phyloP scores from a whole-genome alignment of 2,113 vertebrate species.

The Cricetomys ansorgei region DNA sequence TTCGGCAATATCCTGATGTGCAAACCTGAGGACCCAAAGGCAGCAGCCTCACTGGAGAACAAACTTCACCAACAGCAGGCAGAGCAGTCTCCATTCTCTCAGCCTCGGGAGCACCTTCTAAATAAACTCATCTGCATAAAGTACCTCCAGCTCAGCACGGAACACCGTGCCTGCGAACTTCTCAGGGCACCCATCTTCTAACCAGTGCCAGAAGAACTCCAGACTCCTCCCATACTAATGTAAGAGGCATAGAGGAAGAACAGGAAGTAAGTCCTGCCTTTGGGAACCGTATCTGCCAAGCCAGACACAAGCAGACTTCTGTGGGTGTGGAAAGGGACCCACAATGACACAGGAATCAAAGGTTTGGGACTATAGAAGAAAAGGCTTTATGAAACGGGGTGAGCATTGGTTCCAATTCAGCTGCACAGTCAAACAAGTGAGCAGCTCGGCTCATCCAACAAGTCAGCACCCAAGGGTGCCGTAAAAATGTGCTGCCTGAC shows the following conservation, averaged over 20 bases:
- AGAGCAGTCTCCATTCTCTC: neutral
- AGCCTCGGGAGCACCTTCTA: neutral
- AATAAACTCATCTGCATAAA: neutral
- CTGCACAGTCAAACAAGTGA: accelerated
- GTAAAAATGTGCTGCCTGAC: accelerated
- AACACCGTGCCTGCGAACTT: neutral
- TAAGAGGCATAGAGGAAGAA: neutral
- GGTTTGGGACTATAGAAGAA: accelerated
- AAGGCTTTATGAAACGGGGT: accelerated
- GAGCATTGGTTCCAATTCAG: no score
- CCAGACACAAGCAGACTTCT: no score
- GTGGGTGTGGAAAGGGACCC: accelerated
- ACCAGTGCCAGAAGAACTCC: neutral
- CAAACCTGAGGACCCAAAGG: no score
- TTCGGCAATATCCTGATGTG: accelerated
- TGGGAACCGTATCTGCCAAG: no score
- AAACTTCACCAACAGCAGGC: no score
- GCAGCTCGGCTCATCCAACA: accelerated
- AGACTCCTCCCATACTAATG: accelerated
- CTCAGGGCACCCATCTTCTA: no score
- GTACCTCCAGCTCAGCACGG: neutral
- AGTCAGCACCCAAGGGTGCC: accelerated
- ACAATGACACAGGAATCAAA: neutral
- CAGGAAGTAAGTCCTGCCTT: neutral
- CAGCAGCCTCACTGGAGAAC: neutral